phyloP scores from a whole-genome alignment of 2,797 vertebrate species.

The Oreochromis mossambicus region DNA sequence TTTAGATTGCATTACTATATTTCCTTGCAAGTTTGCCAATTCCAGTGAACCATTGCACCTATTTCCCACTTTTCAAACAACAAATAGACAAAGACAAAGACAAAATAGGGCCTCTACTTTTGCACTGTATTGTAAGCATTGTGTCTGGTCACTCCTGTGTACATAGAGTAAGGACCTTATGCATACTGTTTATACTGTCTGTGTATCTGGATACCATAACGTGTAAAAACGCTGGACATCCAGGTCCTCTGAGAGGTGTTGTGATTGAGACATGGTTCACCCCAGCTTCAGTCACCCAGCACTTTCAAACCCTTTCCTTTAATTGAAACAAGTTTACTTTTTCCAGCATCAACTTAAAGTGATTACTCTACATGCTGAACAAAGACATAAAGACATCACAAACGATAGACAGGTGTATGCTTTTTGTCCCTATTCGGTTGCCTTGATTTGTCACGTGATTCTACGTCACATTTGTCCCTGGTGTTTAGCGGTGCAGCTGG shows the following conservation, averaged over 20 bases:
- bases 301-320: not conserved
- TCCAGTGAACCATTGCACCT: not conserved
- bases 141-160: not conserved
- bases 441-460: constrained; percentile 7
- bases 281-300: not conserved
- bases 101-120: not conserved
- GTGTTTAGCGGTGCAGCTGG: not conserved
- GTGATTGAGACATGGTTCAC: not conserved
- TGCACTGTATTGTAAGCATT: not conserved
- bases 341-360: not conserved
- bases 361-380: not conserved
- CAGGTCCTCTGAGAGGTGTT: not conserved
- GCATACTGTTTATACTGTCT: not conserved
- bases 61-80: not conserved
- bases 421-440: not conserved
- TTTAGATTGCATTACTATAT: not conserved
- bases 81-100: not conserved
- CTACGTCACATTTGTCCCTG: not conserved
- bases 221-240: not conserved
- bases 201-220: not conserved
- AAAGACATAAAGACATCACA: not conserved
- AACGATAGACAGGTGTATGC: not conserved
- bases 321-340: not conserved
- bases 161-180: accelerated
- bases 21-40: not conserved